Evolutionary conservation across 2,113 vertebrate genomes (phyloP).

Genomic region (Chauna torquata): DNA sequence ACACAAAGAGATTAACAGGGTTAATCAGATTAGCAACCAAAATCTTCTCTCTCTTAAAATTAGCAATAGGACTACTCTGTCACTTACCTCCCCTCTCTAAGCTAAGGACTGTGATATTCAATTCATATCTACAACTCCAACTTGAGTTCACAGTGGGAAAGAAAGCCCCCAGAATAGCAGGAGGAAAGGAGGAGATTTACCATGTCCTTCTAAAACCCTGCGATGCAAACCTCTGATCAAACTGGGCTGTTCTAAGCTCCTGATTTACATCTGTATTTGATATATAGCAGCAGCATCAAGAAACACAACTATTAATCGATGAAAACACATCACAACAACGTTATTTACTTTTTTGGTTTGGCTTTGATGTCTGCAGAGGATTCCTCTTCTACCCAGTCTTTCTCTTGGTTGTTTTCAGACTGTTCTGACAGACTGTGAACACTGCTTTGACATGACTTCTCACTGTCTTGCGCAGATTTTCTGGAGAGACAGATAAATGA

Average conservation of each 20-base stretch:
- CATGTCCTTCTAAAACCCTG: background rate
- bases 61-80: background rate
- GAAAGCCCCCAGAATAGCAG: background rate
- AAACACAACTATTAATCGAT: background rate
- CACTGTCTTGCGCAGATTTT: conserved; percentile 67
- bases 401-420: conserved; percentile 56
- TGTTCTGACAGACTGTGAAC: conserved; percentile 51
- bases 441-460: conserved; percentile 72
- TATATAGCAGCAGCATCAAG: background rate
- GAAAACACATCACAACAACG: background rate
- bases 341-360: conserved; percentile 69
- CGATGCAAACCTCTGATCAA: background rate
- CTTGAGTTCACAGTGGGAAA: background rate
- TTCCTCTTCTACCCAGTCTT: conserved; percentile 43
- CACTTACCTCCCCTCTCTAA: background rate
- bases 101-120: background rate
- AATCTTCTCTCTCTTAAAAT: background rate
- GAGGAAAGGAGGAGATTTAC: background rate
- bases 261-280: background rate
- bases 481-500: conserved; percentile 42
- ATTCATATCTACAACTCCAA: background rate
- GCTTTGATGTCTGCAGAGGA: conserved; percentile 20
- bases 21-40: background rate
- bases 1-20: background rate
- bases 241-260: background rate